A percentile compares a stretch with the other conserved stretches of the same genome.
phyloP scores from a whole-genome alignment of 2,888 invertebrate species.

The Sinohyriopsis cumingii region DNA sequence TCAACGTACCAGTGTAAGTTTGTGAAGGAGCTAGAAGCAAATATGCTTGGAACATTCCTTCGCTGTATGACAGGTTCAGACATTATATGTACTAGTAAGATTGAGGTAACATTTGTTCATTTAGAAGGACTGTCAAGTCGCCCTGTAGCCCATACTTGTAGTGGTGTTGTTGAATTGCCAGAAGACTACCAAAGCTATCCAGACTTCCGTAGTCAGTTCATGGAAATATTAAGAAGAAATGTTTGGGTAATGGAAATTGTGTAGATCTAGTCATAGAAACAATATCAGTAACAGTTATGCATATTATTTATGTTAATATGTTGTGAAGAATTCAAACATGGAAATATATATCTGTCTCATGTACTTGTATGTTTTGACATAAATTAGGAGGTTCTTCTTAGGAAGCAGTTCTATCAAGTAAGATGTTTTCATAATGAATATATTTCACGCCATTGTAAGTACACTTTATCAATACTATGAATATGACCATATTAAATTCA shows the following conservation, averaged over 20 bases:
- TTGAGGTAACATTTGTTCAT: background rate
- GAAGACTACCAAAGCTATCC: background rate
- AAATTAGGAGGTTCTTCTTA: too few relatives aligned
- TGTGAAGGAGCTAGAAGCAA: conserved; percentile 3
- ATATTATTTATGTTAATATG: too few relatives aligned
- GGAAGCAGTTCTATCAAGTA: too few relatives aligned
- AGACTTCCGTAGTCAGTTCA: background rate
- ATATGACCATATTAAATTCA: too few relatives aligned
- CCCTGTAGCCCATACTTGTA: background rate
- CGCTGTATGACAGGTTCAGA: background rate
- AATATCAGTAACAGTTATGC: too few relatives aligned
- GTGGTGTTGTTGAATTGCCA: background rate
- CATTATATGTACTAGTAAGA: background rate
- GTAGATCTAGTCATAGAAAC: background rate
- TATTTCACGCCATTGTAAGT: too few relatives aligned
- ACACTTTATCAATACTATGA: too few relatives aligned
- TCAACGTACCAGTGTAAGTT: background rate
- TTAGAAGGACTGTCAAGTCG: too few relatives aligned
- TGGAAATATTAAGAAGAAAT: background rate
- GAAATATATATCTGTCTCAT: too few relatives aligned
- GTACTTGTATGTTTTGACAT: too few relatives aligned
- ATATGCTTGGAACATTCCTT: background rate
- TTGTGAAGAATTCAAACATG: too few relatives aligned
- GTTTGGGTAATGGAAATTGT: background rate
- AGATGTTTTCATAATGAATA: too few relatives aligned